Base-by-base conservation (phyloP, 2,888 invertebrate genomes). In the Blastobasis adustella region DNA sequence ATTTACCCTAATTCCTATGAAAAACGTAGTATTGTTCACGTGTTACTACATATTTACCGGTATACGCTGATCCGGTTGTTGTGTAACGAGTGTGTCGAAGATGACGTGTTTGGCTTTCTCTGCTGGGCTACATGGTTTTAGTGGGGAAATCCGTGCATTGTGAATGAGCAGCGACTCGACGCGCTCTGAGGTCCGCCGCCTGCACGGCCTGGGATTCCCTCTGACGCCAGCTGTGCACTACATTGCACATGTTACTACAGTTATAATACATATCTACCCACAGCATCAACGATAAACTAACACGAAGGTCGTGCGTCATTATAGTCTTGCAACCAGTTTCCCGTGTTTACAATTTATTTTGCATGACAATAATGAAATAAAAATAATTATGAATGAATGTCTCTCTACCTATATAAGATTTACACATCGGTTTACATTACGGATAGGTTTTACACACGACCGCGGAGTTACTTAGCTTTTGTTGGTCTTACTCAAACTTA, bases 101-200 rank as follows among this genome's bases (percentile, higher is more conserved):
- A 69, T 82, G 84, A 83, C 76, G 79, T 71, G 65, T 62, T 58
- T 57, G 68, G 78, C 85, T 85, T 85, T 85, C 85, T 83, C 85
- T 69, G 64, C 65, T 53, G 52, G 39, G 42, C 44, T 54, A 49
- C 47, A 38, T 52, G 46, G 49, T 51, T n/a, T 41, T 41, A 42
- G 50, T 63, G 71, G 74, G 81, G 71, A 82, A 82, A 82, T 68
- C 74, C 77, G 68, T 61, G 65, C 62, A 66, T 63, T 66, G 67
- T 66, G 57, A 46, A 23, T 46, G 45, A 23, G 23, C 23, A 23
- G 23, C 23, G 23, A 3, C 23, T 1, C n/a, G n/a, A n/a, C 23
- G 23, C 23, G 23, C 23, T 23, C 2, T 1, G 23, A 23, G 50
- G 47, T 46, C 42, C 43, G 44, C 45, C 45, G 58, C 54, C 53